Evolutionary conservation across 2,888 invertebrate genomes (phyloP), one percentile per base, ranked within the genome.

Genomic region (Melanotus villosus): DNA sequence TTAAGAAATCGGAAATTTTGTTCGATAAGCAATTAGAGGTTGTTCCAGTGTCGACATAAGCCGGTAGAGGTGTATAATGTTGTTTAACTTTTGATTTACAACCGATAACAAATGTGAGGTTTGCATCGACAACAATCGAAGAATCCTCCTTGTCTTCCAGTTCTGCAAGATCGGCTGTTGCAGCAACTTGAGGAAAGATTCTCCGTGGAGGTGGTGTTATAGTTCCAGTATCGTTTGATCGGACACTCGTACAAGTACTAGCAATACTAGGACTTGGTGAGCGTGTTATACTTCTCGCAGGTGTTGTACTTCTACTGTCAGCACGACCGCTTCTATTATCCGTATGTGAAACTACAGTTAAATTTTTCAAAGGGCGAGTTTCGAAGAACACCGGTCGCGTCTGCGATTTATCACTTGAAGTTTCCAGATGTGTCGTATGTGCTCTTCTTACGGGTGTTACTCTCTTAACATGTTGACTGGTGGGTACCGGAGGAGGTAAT

Each of bases 41-140:
- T 0, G 94, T 95, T 52, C 90, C 88, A 34, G 92, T 90, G 80
- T 94, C 93, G 75, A 90, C 84, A 79, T 92, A 92, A 0, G 95
- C 94, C 1, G 95, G 93, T 4, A 91, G 86, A 0, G 94, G 91
- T 60, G 88, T 88, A 59, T 93, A 88, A 14, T 88, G 88, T 77
- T 92, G 92, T 45, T 63, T 67, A 16, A 92, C 88, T 80, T 92
- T 92, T 70, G 88, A 90, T 70, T 91, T 91, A 77, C 91, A 90
- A 1, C 93, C 93, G 50, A 94, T 86, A 0, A 93, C 90, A 78
- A 94, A 94, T 4, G 92, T 92, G 34, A 94, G 84, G 82, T 94
- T 94, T 0, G 94, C 94, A 79, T 94, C 93, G 75, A 94, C 93
- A 0, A 94, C 90, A 1, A 94, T 93, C 0, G 94, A 92, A 0